phyloP scores from a whole-genome alignment of 2,113 vertebrate genomes.

The Scatophagus argus region DNA sequence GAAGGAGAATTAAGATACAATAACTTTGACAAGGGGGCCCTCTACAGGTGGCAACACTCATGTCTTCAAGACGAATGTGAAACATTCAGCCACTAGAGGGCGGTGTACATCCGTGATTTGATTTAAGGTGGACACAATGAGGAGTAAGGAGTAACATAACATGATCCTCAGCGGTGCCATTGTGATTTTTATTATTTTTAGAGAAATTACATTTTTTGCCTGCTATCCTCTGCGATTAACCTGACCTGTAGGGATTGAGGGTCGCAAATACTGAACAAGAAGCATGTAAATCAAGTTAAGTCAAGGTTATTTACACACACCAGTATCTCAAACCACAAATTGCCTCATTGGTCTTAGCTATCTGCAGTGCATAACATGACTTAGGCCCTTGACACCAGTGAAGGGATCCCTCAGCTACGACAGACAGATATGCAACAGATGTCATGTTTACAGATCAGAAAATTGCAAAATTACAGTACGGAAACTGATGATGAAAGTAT shows the following conservation, averaged over 20 bases:
- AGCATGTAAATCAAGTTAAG: too few relatives aligned
- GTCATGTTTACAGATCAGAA: background rate
- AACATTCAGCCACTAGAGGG: slow-evolving; percentile 64
- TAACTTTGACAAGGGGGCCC: slow-evolving; percentile 61
- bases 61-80: background rate
- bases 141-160: too few relatives aligned
- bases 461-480: background rate
- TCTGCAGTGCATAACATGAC: too few relatives aligned
- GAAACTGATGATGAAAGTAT: background rate
- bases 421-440: background rate
- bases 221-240: background rate
- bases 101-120: slow-evolving; percentile 29
- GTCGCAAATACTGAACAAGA: too few relatives aligned
- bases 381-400: background rate
- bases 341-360: too few relatives aligned
- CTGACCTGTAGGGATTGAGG: background rate
- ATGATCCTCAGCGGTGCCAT: too few relatives aligned
- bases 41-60: slow-evolving; percentile 48
- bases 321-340: background rate
- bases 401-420: background rate
- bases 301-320: background rate
- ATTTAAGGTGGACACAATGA: background rate
- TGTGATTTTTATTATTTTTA: background rate
- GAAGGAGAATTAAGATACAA: background rate
- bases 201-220: background rate